These are phyloP conservation scores for Semaprochilodus insignis DNA, from an alignment of 2,797 vertebrate species.

Conservation along the genomic window DNA sequence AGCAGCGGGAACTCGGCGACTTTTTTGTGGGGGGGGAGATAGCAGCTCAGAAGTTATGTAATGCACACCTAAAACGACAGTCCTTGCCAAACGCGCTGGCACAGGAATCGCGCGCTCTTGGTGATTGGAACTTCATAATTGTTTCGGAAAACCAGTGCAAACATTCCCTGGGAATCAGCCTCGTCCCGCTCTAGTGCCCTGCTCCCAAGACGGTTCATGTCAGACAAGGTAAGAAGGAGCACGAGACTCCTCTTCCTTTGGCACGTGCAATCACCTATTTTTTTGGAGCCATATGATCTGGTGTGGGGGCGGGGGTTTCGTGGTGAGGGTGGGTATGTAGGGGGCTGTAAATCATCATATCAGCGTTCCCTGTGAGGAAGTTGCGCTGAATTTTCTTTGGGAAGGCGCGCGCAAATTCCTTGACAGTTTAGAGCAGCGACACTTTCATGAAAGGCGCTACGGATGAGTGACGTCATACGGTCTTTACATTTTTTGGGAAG, in stretches of 20 bases:
- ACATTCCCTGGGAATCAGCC: conserved; percentile 47
- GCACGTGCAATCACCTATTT: not conserved
- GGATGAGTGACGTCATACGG: too few relatives aligned
- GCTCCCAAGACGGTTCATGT: conserved; percentile 81
- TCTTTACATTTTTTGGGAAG: too few relatives aligned
- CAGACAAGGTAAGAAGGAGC: conserved; percentile 78
- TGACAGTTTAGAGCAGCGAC: too few relatives aligned
- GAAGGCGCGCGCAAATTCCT: too few relatives aligned
- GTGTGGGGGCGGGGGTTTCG: too few relatives aligned
- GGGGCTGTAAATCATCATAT: too few relatives aligned
- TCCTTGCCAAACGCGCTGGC: conserved; percentile 18
- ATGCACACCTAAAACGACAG: conserved; percentile 43
- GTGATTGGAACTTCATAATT: conserved; percentile 67
- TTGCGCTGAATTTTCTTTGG: too few relatives aligned
- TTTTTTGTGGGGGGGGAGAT: conserved; percentile 38
- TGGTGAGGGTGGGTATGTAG: too few relatives aligned
- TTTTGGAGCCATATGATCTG: not conserved
- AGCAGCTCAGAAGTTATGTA: conserved; percentile 51
- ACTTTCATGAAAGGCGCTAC: too few relatives aligned
- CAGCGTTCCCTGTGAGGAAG: too few relatives aligned
- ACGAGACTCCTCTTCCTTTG: conserved; percentile 6
- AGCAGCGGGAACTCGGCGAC: conserved; percentile 26
- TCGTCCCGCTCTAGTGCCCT: conserved; percentile 64
- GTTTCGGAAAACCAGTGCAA: conserved; percentile 35
- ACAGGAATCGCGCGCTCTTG: conserved; percentile 38